Base-by-base conservation (phyloP, 2,113 vertebrate species). In the Amblyornis subalaris region DNA sequence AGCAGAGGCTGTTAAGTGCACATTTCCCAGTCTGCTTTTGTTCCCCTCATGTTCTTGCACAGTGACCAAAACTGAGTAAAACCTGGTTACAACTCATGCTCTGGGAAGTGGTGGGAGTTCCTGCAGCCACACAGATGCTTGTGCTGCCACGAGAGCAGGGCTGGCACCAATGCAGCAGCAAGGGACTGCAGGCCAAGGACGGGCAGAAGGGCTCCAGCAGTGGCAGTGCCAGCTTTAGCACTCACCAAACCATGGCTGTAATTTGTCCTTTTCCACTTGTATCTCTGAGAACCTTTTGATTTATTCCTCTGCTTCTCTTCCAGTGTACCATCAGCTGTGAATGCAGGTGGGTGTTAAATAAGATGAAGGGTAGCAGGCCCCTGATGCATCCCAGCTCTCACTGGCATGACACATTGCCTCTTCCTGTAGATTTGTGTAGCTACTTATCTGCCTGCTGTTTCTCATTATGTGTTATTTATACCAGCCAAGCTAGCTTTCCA, bases 401-500 rank as follows among this genome's bases (percentile, higher is more conserved):
- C 35, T 76, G 85, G 33, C 64, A 79, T 54, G 82, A 91, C 40
- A 74, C 53, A 51, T n/a, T 80, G 74, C 57, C 66, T 81, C 84
- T 42, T 85, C 22, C 70, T 5, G 22, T 54, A 90, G 81, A 92
- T 91, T 86, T 74, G 44, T 91, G 73, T 3, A 15, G 58, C 62
- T 87, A 40, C 78, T 96, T 88, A 92, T 88, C 84, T 79, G 87
- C 74, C 81, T 91, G 54, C 81, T 95, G 84, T 29, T 94, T 91
- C 81, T 91, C 85, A 91, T 79, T 85, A 76, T 54, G 65, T 85
- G 58, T 73, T 95, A 91, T 82, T 95, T 94, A 94, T 85, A 91
- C 38, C 7, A 3, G 61, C 75, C 54, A 38, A 38, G n/a, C 76
- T 80, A 88, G 50, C 85, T 92, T 94, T 91, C 71, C 74, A 48